Evolutionary conservation across 2,888 invertebrate genomes (phyloP).

Genomic region (Escarpia spicata): DNA sequence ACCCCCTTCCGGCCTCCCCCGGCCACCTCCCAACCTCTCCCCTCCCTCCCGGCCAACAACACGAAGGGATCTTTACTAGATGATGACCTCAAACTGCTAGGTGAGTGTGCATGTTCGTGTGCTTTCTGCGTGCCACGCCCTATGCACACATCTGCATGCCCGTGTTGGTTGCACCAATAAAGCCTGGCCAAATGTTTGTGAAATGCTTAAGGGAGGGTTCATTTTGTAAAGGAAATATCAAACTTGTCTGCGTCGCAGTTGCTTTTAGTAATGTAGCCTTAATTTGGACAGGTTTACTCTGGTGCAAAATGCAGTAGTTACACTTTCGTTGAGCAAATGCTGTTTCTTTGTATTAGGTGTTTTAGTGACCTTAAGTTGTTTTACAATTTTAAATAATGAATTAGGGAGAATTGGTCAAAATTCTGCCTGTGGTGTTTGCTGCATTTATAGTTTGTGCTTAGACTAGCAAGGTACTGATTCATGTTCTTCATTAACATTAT

Average conservation of each 20-base stretch:
- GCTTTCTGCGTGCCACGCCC: background rate
- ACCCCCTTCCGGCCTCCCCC: constrained; percentile 25
- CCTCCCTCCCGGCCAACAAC: background rate
- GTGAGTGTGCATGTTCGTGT: constrained; percentile 26
- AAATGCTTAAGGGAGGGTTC: background rate
- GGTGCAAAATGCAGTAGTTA: background rate
- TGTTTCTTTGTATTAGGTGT: constrained; percentile 14
- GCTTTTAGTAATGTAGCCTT: background rate
- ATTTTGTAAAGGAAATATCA: background rate
- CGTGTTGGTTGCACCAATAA: background rate
- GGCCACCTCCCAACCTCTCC: background rate
- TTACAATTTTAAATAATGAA: background rate
- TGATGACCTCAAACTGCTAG: constrained; percentile 30
- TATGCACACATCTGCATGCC: background rate
- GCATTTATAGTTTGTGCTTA: background rate
- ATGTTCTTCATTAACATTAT: background rate
- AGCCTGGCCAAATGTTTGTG: background rate
- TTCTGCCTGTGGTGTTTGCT: background rate
- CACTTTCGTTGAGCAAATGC: background rate
- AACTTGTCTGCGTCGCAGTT: background rate
- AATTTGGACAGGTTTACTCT: background rate
- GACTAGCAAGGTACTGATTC: background rate
- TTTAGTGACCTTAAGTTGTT: constrained; percentile 22
- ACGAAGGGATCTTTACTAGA: constrained; percentile 23
- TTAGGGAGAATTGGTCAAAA: background rate